Evolutionary conservation across 2,888 invertebrate species (phyloP), one percentile per base, ranked within the genome.

Genomic region (Yponomeuta sedellus): DNA sequence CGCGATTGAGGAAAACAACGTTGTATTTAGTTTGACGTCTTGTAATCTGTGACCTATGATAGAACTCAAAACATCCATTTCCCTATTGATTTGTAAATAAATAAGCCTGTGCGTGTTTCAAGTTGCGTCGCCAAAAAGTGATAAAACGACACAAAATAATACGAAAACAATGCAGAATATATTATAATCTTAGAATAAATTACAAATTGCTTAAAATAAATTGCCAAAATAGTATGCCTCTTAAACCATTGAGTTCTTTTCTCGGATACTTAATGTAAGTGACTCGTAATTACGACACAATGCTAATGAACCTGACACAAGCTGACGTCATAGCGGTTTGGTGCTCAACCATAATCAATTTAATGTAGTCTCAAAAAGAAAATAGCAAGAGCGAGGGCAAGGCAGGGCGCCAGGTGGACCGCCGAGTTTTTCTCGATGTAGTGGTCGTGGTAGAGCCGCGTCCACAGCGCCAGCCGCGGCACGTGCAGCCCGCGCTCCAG

Each of bases 381-480:
- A 12, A 16, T 12, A 52, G 44, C 44, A 52, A 52, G 4, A 52
- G 44, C 16, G 16, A 52, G 5, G 44, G 8, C 3, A n/a, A 28
- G 16, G 34, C 61, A 6, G 61, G 58, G 10, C 20, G 20, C 58
- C 58, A 22, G 28, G n/a, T 25, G 16, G 12, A 11, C 28, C 61
- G 69, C 71, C 0, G 66, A 11, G 69, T 72, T 85, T 28, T 67
- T 72, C 10, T 87, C 87, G 57, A 87, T 72, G 68, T 80, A 88
- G 72, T 86, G 73, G 1, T 78, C 69, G n/a, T 77, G 65, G 71
- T 88, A 88, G 19, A 88, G 75, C 3, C 79, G 74, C 1, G 79
- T 79, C 88, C 88, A 88, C 5, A 86, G 71, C 4, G 68, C 67
- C 66, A 86, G 70, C 0, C 88, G 79, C 5, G 76, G 71, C 44